Evolutionary conservation across 2,113 vertebrate species (phyloP), one percentile per base, ranked within the genome.

Genomic region (Rhea americana): DNA sequence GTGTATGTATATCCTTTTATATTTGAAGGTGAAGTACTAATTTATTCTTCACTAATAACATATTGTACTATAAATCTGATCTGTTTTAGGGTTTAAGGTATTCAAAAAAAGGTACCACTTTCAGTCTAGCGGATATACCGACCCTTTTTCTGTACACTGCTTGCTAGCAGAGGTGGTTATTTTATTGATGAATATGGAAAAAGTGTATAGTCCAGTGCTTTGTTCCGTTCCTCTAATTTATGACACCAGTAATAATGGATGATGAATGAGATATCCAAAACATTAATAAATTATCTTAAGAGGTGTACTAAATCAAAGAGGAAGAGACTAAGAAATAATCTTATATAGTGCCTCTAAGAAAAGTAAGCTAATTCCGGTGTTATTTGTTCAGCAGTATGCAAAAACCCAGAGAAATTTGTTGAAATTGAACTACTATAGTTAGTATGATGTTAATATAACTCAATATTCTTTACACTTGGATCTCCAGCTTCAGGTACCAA

Each of bases 251-350:
- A 96, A 95, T 96, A 96, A 96, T 95, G 91, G 93, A 95, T 96
- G 96, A 97, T 97, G 93, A 96, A 97, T 97, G 96, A 97, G 93
- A 96, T 95, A 97, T 93, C 91, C 91, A 95, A 93, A 96, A 92
- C 93, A 95, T 97, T 97, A 97, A 97, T 97, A 97, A 95, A 96
- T 97, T 97, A 96, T 93, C 96, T 96, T 93, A 95, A 95, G 95
- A 95, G 93, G 92, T 96, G 12, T 96, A 96, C 92, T 97, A 97
- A 97, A 95, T 97, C 96, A 97, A 95, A 95, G 95, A 95, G 93
- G 95, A 95, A 85, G 95, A 93, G 93, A 89, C 96, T 96, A 75
- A 93, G 92, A 89, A 97, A 93, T 95, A 94, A 95, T 96, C 84
- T 96, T 78, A 76, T 93, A 92, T 93, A 95, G 95, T 97, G 94